phyloP scores from a whole-genome alignment of 2,113 vertebrate species.

The Balaenoptera acutorostrata region DNA sequence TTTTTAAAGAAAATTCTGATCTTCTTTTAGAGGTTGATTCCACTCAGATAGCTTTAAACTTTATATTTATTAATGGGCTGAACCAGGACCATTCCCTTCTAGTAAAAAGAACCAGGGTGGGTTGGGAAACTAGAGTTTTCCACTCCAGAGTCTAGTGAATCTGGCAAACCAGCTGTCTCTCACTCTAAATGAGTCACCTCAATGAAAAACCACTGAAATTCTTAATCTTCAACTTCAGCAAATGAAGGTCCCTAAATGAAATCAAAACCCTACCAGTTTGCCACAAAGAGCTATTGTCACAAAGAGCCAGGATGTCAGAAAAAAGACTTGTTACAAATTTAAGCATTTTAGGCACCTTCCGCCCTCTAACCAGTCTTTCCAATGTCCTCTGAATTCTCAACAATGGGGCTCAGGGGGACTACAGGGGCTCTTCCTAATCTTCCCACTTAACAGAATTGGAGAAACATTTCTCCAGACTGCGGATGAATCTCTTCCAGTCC shows the following conservation, averaged over 20 bases:
- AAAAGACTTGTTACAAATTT: no score
- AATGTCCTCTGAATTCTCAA: background rate
- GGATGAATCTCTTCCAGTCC: background rate
- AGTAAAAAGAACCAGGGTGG: background rate
- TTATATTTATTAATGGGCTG: background rate
- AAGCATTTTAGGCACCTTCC: background rate
- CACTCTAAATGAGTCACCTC: background rate
- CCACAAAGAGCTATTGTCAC: no score
- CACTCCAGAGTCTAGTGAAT: background rate
- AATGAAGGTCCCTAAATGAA: background rate
- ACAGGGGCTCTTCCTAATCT: background rate
- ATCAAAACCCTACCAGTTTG: background rate
- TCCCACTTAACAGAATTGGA: background rate
- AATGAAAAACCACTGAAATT: background rate
- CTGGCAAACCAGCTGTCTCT: background rate
- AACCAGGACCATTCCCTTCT: background rate
- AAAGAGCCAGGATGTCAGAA: no score
- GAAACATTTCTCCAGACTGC: background rate
- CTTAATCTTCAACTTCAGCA: background rate
- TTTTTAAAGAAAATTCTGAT: background rate
- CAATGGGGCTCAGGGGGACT: background rate
- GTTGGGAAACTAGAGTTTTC: background rate
- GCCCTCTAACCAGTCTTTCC: background rate
- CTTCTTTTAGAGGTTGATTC: background rate
- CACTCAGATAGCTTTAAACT: background rate